Conservation (phyloP, 53 echinoderm and acorn worm genomes). For the Paelopatides confundens region DNA sequence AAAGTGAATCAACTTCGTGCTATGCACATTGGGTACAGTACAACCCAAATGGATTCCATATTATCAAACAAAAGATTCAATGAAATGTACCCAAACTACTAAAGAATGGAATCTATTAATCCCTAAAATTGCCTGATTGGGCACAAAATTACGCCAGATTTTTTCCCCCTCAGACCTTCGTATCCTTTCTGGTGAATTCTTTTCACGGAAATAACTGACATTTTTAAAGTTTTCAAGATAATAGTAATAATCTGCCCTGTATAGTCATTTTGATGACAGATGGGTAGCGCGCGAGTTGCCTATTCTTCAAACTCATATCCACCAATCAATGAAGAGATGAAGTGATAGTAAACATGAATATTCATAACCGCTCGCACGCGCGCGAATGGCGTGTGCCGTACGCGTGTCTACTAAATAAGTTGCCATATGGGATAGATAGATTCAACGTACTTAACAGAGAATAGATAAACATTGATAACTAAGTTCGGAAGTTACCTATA, state of each 20-base stretch:
- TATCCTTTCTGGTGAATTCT: not conserved
- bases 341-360: constrained; percentile 18
- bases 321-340: constrained; percentile 23
- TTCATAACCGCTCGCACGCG: constrained; percentile 10
- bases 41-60: constrained; percentile 17
- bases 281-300: not conserved
- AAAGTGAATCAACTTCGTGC: not conserved
- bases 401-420: constrained; percentile 28
- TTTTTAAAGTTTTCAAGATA: not conserved
- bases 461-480: constrained; percentile 19
- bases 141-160: constrained; percentile 43
- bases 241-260: not conserved
- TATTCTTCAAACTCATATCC: not conserved
- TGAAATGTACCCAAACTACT: constrained; percentile 18
- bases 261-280: constrained; percentile 23
- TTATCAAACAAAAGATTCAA: constrained; percentile 15
- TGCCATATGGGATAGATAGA: constrained; percentile 34
- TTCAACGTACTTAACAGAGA: constrained; percentile 22
- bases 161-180: not conserved
- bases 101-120: constrained; percentile 34
- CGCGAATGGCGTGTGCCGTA: constrained; percentile 30
- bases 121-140: constrained; percentile 39
- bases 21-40: not conserved
- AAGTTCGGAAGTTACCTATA: constrained; percentile 21
- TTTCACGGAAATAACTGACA: not conserved